phyloP scores from a whole-genome alignment of 1,140 invertebrate genomes.

The Trissolcus basalis region DNA sequence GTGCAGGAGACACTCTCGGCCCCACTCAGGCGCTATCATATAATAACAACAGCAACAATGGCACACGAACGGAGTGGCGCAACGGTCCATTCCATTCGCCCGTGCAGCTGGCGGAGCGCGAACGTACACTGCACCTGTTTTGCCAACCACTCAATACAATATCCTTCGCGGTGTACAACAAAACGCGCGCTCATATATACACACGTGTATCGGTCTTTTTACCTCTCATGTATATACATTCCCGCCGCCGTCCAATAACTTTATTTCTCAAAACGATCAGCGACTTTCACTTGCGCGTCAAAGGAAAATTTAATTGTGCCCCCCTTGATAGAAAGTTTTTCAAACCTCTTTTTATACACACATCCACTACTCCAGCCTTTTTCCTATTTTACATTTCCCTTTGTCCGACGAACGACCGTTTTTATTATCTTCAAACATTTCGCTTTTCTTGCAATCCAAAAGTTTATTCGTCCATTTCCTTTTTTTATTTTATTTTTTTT shows the following conservation, averaged over 20 bases:
- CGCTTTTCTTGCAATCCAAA: too few relatives aligned
- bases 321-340: constrained; percentile 10
- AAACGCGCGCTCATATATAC: constrained; percentile 12
- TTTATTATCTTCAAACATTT: too few relatives aligned
- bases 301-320: constrained; percentile 38
- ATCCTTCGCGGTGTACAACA: constrained; percentile 31
- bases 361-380: too few relatives aligned
- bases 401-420: too few relatives aligned
- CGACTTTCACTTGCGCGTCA: constrained; percentile 29
- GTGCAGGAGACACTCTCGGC: background rate
- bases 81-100: constrained; percentile 39
- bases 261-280: constrained; percentile 45
- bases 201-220: background rate
- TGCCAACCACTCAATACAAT: constrained; percentile 29
- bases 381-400: too few relatives aligned
- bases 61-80: constrained; percentile 28
- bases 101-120: constrained; percentile 24
- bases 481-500: too few relatives aligned
- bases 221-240: constrained; percentile 8
- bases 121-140: constrained; percentile 41
- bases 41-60: constrained; percentile 27
- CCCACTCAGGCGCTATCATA: constrained; percentile 8
- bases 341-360: background rate
- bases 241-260: constrained; percentile 36
- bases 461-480: too few relatives aligned